A percentile compares a stretch with the other conserved stretches of the same genome.
These are phyloP conservation scores for Mellilla xanthometata DNA, from an alignment of 2,888 invertebrate species.

Conservation along the genomic window DNA sequence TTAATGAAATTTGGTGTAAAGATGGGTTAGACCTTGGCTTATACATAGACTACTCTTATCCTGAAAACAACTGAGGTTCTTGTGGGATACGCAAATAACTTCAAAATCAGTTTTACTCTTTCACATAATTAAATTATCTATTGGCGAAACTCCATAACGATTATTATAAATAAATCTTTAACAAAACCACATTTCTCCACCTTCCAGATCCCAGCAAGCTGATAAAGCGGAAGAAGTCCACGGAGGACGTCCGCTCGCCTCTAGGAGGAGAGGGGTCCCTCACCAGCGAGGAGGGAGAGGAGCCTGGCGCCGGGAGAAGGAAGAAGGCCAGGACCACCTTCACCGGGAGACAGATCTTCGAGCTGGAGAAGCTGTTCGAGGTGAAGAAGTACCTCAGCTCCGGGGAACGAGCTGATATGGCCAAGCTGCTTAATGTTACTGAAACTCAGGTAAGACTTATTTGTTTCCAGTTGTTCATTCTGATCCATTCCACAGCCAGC, in stretches of 20 bases:
- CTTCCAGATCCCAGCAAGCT: constrained; percentile 66
- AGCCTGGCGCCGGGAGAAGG: constrained; percentile 80
- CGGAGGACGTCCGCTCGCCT: constrained; percentile 69
- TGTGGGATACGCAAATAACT: too few species aligned
- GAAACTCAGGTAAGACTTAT: constrained; percentile 94
- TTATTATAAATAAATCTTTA: too few species aligned
- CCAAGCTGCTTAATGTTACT: constrained; percentile 95
- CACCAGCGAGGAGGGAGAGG: constrained; percentile 78
- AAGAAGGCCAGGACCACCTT: constrained; percentile 97
- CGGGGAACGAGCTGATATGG: constrained; percentile 97
- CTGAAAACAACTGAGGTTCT: too few species aligned
- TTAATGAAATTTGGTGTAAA: too few species aligned
- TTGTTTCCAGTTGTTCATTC: too few species aligned
- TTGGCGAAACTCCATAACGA: too few species aligned
- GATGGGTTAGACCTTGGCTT: too few species aligned
- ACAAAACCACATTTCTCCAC: too few species aligned
- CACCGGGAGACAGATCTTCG: constrained; percentile 97
- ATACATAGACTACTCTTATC: too few species aligned
- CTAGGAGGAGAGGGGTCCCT: constrained; percentile 70
- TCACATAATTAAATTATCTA: too few species aligned
- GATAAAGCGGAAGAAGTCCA: constrained; percentile 73
- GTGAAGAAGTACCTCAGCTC: constrained; percentile 98
- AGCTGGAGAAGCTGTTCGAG: constrained; percentile 97
- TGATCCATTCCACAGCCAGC: too few species aligned
- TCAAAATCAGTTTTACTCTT: too few species aligned